Evolutionary conservation across 2,888 invertebrate species (phyloP), one percentile per base, ranked within the genome.

Genomic region (Cataglyphis rosenhaueri): DNA sequence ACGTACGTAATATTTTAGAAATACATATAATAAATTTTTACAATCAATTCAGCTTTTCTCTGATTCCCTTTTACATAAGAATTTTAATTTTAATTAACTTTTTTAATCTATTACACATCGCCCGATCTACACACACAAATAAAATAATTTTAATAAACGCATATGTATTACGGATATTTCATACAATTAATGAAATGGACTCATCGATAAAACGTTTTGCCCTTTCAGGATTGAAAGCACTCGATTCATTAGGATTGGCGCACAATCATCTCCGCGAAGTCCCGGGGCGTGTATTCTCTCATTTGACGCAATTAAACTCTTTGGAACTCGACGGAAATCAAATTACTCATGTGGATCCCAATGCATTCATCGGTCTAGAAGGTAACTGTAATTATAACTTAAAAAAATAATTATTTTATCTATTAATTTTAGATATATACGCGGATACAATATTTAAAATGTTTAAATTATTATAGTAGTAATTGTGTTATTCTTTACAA

Each of bases 261-360:
- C 98, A 98, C 94, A 98, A 98, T 95, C 97, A 97, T 93, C 95
- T 98, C 84, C 96, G 96, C 71, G 96, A 96, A 92, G 96, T 98
- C 86, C 97, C 98, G 21, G 96, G 97, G 5, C 96, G 97, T 92
- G 98, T 98, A 73, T 98, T 98, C 95, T 97, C 97, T 3, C 97
- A 98, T 94, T 95, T 98, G 91, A 96, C 96, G 32, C 96, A 97
- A 91, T 95, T 98, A 81, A 98, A 98, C 95, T 98, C 98, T 5
- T 95, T 98, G 93, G 98, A 98, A 95, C 95, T 98, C 90, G 98
- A 98, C 93, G 98, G 98, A 83, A 98, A 98, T 95, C 96, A 96
- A 92, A 98, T 98, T 88, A 96, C 96, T 88, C 96, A 96, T 90
- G 96, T 98, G 90, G 97, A 98, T 94, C 97, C 97, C 84, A 97